Evolutionary conservation across 1,140 invertebrate species (phyloP), one percentile per base, ranked within the genome.

Genomic region (Monochamus saltuarius): DNA sequence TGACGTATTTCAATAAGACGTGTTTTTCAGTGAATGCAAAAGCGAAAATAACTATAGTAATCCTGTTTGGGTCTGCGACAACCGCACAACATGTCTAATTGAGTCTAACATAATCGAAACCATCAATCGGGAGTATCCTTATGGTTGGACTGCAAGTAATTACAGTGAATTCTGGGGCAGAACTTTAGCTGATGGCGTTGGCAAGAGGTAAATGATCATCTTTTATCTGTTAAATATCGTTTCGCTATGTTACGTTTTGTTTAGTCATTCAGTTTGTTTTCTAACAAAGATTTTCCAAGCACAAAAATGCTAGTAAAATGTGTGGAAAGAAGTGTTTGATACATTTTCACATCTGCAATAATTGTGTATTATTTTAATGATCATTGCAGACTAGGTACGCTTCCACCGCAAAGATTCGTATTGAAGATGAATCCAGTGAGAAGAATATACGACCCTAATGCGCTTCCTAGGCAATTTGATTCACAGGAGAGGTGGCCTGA

Each of bases 111-210:
- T 92, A 0, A 79, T 94, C 4, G 71, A 84, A 0, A 78, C 80
- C 1, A 80, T 95, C 10, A 91, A 94, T 74, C 69, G 75, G 10
- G 77, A 82, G n/a, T 66, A 73, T 4, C 62, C 68, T 1, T 68
- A 62, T 43, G 80, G 82, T 11, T 97, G 95, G 95, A 79, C 76
- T 19, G 90, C 93, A 0, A 74, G 80, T 10, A 96, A 95, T 77
- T 90, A 96, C 70, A 83, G 87, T 0, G 76, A 86, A 63, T 94
- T 96, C 77, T 92, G 89, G 86, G 93, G 91, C 0, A 83, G 84
- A 72, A 92, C 88, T 14, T 82, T 96, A 3, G 79, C 83, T 4
- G 90, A 96, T 9, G 95, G 93, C 2, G 78, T 95, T 7, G 75
- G 81, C 45, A 84, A 87, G 58, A 85, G 88, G 65, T 79, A 61